Conservation (phyloP, 2,797 vertebrate genomes). For the Momotus momota region DNA sequence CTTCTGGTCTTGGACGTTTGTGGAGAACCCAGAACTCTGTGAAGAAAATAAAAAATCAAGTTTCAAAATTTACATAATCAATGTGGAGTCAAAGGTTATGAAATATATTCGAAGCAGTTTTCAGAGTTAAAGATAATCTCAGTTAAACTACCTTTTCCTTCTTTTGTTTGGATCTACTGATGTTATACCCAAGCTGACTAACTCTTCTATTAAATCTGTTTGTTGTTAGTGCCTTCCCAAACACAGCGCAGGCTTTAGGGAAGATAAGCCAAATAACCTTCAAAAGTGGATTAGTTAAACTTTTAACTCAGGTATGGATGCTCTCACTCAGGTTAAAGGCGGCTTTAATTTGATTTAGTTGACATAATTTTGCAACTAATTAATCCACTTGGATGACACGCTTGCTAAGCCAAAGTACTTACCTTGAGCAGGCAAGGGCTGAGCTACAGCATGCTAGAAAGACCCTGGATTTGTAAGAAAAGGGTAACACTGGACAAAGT, state of each 20-base stretch:
- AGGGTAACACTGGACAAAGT: neutral
- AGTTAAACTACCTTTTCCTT: neutral
- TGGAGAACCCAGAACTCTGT: constrained; percentile 98
- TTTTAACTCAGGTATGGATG: neutral
- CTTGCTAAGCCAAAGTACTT: neutral
- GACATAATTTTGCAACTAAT: neutral
- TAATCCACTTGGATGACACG: neutral
- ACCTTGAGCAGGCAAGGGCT: neutral
- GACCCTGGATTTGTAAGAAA: neutral
- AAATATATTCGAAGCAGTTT: neutral
- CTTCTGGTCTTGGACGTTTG: constrained; percentile 96
- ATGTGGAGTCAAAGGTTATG: neutral
- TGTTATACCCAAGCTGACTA: neutral
- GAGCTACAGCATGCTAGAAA: neutral
- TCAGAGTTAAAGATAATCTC: neutral
- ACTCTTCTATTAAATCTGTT: neutral
- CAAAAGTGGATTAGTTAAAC: constrained; percentile 2
- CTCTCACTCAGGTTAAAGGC: neutral
- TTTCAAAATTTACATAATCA: neutral
- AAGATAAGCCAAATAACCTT: constrained; percentile 28
- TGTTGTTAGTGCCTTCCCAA: neutral
- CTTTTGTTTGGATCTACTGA: neutral
- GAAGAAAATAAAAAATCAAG: neutral
- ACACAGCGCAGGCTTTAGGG: neutral
- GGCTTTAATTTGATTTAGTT: constrained; percentile 16